These are phyloP conservation scores for Melikaiella ostensackeni DNA, from an alignment of 2,888 invertebrate species.

Conservation along the genomic window DNA sequence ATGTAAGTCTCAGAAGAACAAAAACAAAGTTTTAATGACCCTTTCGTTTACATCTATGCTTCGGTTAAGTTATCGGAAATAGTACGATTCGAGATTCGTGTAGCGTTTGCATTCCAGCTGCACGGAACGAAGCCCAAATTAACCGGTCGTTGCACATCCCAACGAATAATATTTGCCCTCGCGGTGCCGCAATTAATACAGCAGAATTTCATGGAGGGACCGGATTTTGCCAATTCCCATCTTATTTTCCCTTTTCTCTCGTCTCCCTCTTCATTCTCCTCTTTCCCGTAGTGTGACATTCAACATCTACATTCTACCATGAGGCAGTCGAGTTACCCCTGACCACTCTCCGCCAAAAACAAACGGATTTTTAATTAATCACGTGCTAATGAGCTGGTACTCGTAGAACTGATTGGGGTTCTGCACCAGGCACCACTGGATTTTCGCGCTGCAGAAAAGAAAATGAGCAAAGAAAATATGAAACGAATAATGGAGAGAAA, in stretches of 20 bases:
- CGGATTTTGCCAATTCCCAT: conserved; percentile 23
- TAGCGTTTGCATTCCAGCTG: conserved; percentile 11
- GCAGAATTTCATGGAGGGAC: conserved; percentile 14
- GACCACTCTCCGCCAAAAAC: conserved; percentile 55
- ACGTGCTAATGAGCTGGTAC: conserved; percentile 71
- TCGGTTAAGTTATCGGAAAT: background rate
- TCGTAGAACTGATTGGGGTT: conserved; percentile 50
- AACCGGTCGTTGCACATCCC: conserved; percentile 30
- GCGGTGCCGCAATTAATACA: conserved; percentile 36
- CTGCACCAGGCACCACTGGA: conserved; percentile 26
- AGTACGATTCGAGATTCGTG: background rate
- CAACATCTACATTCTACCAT: conserved; percentile 47
- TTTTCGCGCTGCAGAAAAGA: conserved; percentile 33
- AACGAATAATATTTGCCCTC: conserved; percentile 30
- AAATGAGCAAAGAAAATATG: conserved; percentile 38
- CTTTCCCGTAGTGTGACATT: conserved; percentile 45
- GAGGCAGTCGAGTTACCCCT: conserved; percentile 52
- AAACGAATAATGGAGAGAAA: conserved; percentile 14
- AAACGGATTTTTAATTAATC: conserved; percentile 74
- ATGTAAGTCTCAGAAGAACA: too few relatives aligned
- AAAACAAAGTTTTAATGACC: too few relatives aligned
- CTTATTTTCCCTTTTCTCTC: background rate
- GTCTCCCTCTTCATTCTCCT: background rate
- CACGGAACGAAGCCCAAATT: conserved; percentile 27
- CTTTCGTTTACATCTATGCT: background rate